Conservation (phyloP, 2,888 invertebrate species). For the Apantesis nais region DNA sequence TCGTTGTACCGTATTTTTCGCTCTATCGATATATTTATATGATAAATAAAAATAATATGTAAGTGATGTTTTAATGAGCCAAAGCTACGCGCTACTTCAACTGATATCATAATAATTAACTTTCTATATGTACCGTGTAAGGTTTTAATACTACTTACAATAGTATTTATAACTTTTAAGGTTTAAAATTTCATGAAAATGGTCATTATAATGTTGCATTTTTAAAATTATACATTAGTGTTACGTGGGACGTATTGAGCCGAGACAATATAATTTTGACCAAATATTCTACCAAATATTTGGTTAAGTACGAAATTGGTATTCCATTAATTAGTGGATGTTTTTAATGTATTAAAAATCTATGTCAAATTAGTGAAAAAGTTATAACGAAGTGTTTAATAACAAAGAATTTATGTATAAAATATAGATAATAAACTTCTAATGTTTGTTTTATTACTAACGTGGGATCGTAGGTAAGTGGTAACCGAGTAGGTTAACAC, state of each 20-base stretch:
- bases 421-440: constrained; percentile 61
- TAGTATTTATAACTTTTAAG: constrained; percentile 50
- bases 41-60: constrained; percentile 45
- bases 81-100: constrained; percentile 67
- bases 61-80: constrained; percentile 64
- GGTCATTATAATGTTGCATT: constrained; percentile 50
- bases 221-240: constrained; percentile 55
- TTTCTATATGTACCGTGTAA: constrained; percentile 52
- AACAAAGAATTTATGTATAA: constrained; percentile 80
- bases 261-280: constrained; percentile 82
- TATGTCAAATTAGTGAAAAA: constrained; percentile 77
- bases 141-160: constrained; percentile 55
- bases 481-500: too few species aligned
- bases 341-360: constrained; percentile 64
- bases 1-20: constrained; percentile 45
- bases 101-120: constrained; percentile 54
- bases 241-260: constrained; percentile 61
- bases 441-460: constrained; percentile 41
- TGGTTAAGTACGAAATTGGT: constrained; percentile 71
- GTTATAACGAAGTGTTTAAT: constrained; percentile 74
- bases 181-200: constrained; percentile 52
- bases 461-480: too few species aligned
- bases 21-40: constrained; percentile 53
- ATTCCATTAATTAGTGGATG: constrained; percentile 66
- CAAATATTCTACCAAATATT: constrained; percentile 79